Percentiles rank a stretch among this genome's conserved stretches.
phyloP scores from a whole-genome alignment of 30 jellyfish, hydroid and myxozoan genomes.

The Hydra vulgaris region DNA sequence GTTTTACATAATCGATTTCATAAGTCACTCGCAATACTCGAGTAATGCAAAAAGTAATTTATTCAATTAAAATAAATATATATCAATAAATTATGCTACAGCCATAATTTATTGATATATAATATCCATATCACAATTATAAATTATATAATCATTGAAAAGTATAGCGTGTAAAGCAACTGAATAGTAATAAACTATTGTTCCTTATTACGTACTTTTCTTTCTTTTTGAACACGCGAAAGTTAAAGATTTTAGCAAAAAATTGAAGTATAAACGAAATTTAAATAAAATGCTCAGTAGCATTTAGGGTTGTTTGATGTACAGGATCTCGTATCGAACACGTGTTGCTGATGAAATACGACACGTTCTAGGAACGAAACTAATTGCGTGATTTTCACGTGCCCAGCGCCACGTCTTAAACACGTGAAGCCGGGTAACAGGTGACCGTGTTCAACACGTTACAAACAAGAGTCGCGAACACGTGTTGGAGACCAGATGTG shows the following conservation, averaged over 20 bases:
- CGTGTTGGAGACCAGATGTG: background rate
- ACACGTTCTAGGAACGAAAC: background rate
- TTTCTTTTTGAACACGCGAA: background rate
- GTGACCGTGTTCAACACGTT: background rate
- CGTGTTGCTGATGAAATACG: background rate
- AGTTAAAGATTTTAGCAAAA: background rate
- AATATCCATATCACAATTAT: too few relatives aligned
- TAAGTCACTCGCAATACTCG: too few relatives aligned
- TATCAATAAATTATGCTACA: too few relatives aligned
- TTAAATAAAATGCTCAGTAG: too few relatives aligned
- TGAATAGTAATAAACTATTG: background rate
- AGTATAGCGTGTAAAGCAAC: too few relatives aligned
- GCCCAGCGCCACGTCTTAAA: background rate
- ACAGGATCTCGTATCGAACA: background rate
- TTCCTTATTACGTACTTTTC: background rate
- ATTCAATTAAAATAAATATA: too few relatives aligned
- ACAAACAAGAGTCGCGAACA: background rate
- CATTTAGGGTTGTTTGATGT: background rate
- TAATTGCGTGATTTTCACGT: background rate
- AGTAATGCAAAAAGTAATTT: too few relatives aligned
- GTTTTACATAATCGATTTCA: too few relatives aligned
- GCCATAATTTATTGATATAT: too few relatives aligned
- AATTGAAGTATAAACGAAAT: too few relatives aligned
- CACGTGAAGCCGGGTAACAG: background rate
- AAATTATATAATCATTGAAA: too few relatives aligned